A percentile compares a stretch with the other conserved stretches of the same genome.
phyloP scores from a whole-genome alignment of 1,140 invertebrate genomes.

The Zaprionus vittiger region DNA sequence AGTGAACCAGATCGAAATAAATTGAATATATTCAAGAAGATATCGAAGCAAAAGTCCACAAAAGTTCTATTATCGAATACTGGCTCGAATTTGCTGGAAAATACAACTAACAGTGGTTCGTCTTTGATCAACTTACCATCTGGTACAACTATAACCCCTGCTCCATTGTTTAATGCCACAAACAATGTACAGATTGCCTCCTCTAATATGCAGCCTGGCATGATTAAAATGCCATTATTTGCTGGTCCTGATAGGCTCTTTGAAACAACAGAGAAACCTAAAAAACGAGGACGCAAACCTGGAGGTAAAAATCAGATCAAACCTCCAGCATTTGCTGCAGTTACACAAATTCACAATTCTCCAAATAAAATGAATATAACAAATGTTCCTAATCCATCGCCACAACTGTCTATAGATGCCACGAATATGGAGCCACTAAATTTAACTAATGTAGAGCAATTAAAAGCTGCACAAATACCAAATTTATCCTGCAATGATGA shows the following conservation, averaged over 20 bases:
- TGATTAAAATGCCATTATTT: not conserved
- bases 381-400: not conserved
- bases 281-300: conserved; percentile 75
- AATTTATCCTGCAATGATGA: conserved; percentile 2
- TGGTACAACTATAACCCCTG: conserved; percentile 78
- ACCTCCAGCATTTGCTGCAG: not conserved
- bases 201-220: not conserved
- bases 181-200: not conserved
- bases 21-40: conserved; percentile 94
- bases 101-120: not conserved
- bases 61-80: conserved; percentile 8
- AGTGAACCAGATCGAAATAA: conserved; percentile 93
- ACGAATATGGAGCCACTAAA: conserved; percentile 52
- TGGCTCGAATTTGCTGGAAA: conserved; percentile 29
- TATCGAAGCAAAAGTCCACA: conserved; percentile 82
- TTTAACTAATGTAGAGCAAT: conserved; percentile 33
- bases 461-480: not conserved
- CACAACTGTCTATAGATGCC: not conserved
- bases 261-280: conserved; percentile 43
- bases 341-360: conserved; percentile 3
- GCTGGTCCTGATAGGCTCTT: not conserved
- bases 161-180: conserved; percentile 32
- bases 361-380: conserved; percentile 29
- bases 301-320: conserved; percentile 66
- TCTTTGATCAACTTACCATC: conserved; percentile 70